Base-by-base conservation (phyloP, 2,888 invertebrate species). In the Seira sanloemensis region DNA sequence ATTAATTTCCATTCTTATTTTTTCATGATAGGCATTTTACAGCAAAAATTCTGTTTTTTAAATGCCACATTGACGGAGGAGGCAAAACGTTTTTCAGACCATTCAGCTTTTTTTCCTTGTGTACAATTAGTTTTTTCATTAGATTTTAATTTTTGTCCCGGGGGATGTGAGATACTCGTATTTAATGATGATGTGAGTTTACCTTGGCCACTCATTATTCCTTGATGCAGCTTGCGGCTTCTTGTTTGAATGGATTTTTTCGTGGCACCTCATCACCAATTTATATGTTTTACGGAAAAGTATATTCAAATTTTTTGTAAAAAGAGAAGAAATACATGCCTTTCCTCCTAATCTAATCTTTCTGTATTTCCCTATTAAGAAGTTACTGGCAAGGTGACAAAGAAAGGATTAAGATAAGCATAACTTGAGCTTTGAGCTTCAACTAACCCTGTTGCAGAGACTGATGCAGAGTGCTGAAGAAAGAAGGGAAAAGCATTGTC, bases 121-220 rank as follows among this genome's bases (percentile, higher is more conserved):
- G 37, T 23, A 69, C 37, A 37, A 37, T 27, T 18, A 75, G 23
- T 21, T 5, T 46, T 37, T 73, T 73, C 58, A 74, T 74, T 18
- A 4, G 21, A 21, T 18, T 46, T 21, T 7, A 67, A 7, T 27
- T 62, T 71, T 23, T 80, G 18, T 24, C 65, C 73, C 18, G 68
- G 18, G 76, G 75, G 46, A 9, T 77, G 81, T 27, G 67, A 77
- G 81, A 81, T 81, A 85, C 78, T 78, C 27, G 68, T 74, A 26
- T 84, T 81, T 86, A 79, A 86, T 85, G 84, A 86, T 82, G 74
- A 79, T 84, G 84, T 74, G 82, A 78, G 68, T 78, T 78, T 82
- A 77, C 65, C 81, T 54, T 82, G 58, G 71, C 78, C 74, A 69
- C 84, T 84, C 84, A 86, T 86, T 86, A 84, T 75, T 73, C 72